Evolutionary conservation across 2,888 invertebrate genomes (phyloP).

Genomic region (Tetropium fuscum): DNA sequence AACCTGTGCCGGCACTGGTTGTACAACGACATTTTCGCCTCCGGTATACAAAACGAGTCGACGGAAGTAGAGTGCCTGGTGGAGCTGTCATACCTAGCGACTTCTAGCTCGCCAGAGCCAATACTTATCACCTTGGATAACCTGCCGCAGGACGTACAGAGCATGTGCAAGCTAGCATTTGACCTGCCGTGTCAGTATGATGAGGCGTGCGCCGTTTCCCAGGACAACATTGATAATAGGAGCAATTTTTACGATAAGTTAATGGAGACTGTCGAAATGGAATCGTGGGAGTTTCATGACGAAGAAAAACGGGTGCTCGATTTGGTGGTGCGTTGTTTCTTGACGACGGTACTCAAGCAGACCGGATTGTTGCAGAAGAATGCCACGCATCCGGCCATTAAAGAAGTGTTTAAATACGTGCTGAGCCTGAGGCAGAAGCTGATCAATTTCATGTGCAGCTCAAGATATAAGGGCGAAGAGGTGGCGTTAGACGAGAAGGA

Average conservation of each 20-base stretch:
- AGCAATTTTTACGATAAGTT: slow-evolving; percentile 60
- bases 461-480: slow-evolving; percentile 44
- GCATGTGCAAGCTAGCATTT: slow-evolving; percentile 55
- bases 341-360: slow-evolving; percentile 69
- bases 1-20: slow-evolving; percentile 65
- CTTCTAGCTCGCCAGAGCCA: slow-evolving; percentile 37
- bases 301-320: slow-evolving; percentile 66
- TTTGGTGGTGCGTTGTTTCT: slow-evolving; percentile 65
- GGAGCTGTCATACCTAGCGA: slow-evolving; percentile 43
- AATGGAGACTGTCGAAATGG: slow-evolving; percentile 62
- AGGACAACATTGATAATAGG: slow-evolving; percentile 42
- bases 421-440: slow-evolving; percentile 56
- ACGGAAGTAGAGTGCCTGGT: slow-evolving; percentile 41
- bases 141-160: slow-evolving; percentile 50
- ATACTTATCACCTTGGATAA: slow-evolving; percentile 46
- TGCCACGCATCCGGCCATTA: slow-evolving; percentile 48
- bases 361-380: slow-evolving; percentile 66
- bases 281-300: slow-evolving; percentile 69
- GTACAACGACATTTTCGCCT: slow-evolving; percentile 62
- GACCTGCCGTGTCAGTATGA: slow-evolving; percentile 59
- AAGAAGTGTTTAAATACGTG: slow-evolving; percentile 61
- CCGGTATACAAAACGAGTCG: slow-evolving; percentile 53
- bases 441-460: slow-evolving; percentile 50
- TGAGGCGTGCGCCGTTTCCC: slow-evolving; percentile 57
- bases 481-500: slow-evolving; percentile 38